Evolutionary conservation across 2,797 vertebrate genomes (phyloP), one percentile per base, ranked within the genome.

Genomic region (Acridotheres tristis): DNA sequence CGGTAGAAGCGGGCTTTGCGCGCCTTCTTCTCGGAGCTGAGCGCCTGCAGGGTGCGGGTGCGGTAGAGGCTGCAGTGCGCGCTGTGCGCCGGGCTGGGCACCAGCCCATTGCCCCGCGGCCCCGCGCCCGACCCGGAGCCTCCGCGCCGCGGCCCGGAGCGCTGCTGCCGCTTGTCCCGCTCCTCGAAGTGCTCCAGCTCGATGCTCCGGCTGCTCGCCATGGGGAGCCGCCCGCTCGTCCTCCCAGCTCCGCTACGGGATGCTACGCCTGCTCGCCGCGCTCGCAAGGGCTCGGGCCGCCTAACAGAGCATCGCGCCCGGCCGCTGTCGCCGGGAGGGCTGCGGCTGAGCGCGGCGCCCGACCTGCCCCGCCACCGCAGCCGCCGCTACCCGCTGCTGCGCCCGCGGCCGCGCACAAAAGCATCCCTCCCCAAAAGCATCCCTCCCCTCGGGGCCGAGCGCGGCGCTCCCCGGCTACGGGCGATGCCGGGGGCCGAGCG

Each of bases 11-110:
- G 98, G 86, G 99, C 99, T 97, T 99, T 99, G 58, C 98, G 98
- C 51, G 99, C 99, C 93, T 98, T 99, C 96, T 98, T 99, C 98
- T 99, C 99, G 2, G 99, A 98, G 58, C 99, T 99, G 88, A 99
- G 99, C 21, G 99, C 98, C 98, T 99, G 99, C 95, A 99, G 98
- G 8, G 99, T 99, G 85, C 99, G 99, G 43, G 99, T 99, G 92
- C 99, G 99, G 97, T 99, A 99, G 95, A 99, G 99, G 95, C 99
- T 99, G 95, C 99, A 99, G 98, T 99, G 99, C 51, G 99, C 99
- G 73, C 99, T 99, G 97, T 99, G 99, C 29, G 99, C 99, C 6
- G 99, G 99, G 97, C 99, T 99, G 66, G 99, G 98, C 66, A 98
- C 98, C 85, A 98, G 97, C 57, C 99, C 99, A 94, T 98, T 99